phyloP scores from a whole-genome alignment of 2,888 invertebrate species.

The Linyphia triangularis region DNA sequence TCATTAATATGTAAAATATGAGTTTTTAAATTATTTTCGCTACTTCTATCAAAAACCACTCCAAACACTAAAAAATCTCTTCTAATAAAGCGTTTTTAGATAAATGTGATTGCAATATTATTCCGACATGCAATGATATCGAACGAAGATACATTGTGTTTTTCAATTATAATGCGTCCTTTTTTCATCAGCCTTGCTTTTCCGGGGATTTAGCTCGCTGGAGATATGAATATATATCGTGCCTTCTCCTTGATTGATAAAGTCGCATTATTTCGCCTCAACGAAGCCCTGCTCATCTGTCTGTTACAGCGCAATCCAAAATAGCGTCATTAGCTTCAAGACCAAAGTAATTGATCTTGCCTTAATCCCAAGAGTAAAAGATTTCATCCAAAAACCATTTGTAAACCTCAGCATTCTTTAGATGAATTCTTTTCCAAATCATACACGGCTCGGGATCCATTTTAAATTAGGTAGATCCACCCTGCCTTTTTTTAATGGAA shows the following conservation, averaged over 20 bases:
- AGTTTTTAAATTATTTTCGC: too few relatives aligned
- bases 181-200: conserved; percentile 11
- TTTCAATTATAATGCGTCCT: conserved; percentile 34
- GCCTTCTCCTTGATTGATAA: conserved; percentile 49
- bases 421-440: conserved; percentile 63
- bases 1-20: too few relatives aligned
- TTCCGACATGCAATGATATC: neutral
- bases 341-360: conserved; percentile 71
- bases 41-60: too few relatives aligned
- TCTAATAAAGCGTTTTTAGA: conserved; percentile 1
- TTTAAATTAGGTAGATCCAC: conserved; percentile 69
- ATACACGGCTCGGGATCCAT: conserved; percentile 50
- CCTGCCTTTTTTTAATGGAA: conserved; percentile 65
- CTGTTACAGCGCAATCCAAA: conserved; percentile 46
- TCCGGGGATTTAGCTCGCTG: conserved; percentile 17
- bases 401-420: conserved; percentile 64
- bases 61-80: too few relatives aligned
- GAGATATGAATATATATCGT: conserved; percentile 8
- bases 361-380: conserved; percentile 68
- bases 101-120: neutral
- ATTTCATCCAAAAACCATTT: conserved; percentile 69
- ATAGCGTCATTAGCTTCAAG: conserved; percentile 65
- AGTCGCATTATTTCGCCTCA: conserved; percentile 37
- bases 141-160: neutral
- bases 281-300: conserved; percentile 46